Evolutionary conservation across 1,140 invertebrate genomes (phyloP).

Genomic region (Chironomus tepperi): DNA sequence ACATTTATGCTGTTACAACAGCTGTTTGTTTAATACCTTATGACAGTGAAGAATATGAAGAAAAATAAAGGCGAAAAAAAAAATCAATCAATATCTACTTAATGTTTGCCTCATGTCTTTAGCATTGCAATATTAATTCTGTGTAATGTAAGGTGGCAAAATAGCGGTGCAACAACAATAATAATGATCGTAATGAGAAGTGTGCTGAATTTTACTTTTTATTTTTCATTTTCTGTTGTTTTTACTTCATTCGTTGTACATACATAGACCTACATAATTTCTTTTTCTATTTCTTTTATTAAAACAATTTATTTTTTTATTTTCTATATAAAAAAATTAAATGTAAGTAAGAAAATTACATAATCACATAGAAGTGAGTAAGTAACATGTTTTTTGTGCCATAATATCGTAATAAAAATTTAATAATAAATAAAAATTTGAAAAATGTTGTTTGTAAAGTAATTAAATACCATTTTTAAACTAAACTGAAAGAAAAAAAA

Average conservation of each 20-base stretch:
- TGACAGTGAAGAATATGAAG: background rate
- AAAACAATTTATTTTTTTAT: background rate
- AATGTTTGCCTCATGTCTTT: background rate
- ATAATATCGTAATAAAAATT: background rate
- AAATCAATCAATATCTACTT: slow-evolving; percentile 18
- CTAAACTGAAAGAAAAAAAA: no score
- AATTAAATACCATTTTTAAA: slow-evolving; percentile 4
- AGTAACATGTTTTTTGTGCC: slow-evolving; percentile 4
- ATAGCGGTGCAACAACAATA: background rate
- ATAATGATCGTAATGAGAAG: slow-evolving; percentile 13
- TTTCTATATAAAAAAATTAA: background rate
- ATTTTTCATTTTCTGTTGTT: no score
- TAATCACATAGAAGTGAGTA: background rate
- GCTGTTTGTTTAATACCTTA: background rate
- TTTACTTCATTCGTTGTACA: background rate
- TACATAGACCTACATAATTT: slow-evolving; percentile 3
- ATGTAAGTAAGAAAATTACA: background rate
- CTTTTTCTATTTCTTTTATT: background rate
- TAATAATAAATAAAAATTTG: background rate
- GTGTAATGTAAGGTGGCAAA: background rate
- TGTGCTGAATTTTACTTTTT: background rate
- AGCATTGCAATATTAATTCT: slow-evolving; percentile 4
- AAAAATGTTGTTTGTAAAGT: background rate
- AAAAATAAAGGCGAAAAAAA: background rate
- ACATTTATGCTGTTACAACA: background rate